Evolutionary conservation across 1,140 invertebrate species (phyloP).

Genomic region (Ephestia elutella): DNA sequence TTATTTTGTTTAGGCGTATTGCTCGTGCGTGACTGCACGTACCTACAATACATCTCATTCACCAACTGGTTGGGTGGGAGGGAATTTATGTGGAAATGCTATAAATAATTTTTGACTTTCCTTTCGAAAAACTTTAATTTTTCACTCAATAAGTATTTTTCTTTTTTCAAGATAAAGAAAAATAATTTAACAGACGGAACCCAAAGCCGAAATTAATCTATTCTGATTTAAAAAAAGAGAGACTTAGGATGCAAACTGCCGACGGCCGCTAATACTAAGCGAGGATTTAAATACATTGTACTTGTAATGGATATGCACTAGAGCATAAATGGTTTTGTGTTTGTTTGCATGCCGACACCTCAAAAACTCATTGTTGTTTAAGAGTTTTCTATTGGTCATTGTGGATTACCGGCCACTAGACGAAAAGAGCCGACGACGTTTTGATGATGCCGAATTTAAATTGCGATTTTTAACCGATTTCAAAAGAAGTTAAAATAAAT

Average conservation of each 20-base stretch:
- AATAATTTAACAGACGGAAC: background rate
- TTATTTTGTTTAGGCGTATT: too few species aligned
- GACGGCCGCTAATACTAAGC: background rate
- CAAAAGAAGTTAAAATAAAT: too few species aligned
- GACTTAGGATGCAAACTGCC: background rate
- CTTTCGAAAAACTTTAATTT: too few species aligned
- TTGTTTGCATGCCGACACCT: slow-evolving; percentile 40
- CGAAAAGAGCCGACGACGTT: slow-evolving; percentile 10
- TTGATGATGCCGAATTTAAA: slow-evolving; percentile 15
- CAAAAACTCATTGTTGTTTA: slow-evolving; percentile 23
- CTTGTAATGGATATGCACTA: slow-evolving; percentile 63
- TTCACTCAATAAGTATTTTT: too few species aligned
- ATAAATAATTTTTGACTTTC: too few species aligned
- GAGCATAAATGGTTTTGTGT: slow-evolving; percentile 43
- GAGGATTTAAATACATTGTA: slow-evolving; percentile 47
- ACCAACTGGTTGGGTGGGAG: too few species aligned
- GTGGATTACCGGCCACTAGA: background rate
- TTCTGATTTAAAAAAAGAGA: background rate
- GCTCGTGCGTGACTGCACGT: too few species aligned
- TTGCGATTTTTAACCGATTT: background rate
- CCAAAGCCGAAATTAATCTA: background rate
- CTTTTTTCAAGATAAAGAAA: too few species aligned
- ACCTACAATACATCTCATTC: too few species aligned
- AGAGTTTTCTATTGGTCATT: slow-evolving; percentile 13
- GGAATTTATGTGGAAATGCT: too few species aligned